Percentiles rank a stretch among this genome's conserved stretches.
These are phyloP conservation scores for Hylyphantes graminicola DNA, from an alignment of 1,140 invertebrate species.

Conservation along the genomic window DNA sequence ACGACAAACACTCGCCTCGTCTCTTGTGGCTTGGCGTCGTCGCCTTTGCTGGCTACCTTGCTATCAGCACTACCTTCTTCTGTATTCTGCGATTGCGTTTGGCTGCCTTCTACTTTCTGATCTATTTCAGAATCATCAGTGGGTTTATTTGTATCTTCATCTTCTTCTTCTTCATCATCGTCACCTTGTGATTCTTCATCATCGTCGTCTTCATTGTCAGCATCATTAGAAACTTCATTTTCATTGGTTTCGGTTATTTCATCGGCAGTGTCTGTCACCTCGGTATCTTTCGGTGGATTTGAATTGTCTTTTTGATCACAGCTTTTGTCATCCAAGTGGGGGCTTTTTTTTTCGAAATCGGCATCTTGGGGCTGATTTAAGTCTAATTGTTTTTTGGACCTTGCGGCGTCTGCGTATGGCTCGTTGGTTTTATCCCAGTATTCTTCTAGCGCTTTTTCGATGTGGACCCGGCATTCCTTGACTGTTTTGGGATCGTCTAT, in stretches of 20 bases:
- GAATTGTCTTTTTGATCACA: slow-evolving; percentile 20
- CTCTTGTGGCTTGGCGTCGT: neutral
- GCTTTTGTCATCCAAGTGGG: slow-evolving; percentile 2
- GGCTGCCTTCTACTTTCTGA: slow-evolving; percentile 61
- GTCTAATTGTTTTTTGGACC: neutral
- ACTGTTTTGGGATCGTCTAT: slow-evolving; percentile 6
- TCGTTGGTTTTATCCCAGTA: slow-evolving; percentile 61
- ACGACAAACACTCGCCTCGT: neutral
- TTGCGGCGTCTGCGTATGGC: neutral
- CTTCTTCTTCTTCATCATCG: slow-evolving; percentile 60
- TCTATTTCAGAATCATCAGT: slow-evolving; percentile 65
- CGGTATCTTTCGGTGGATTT: slow-evolving; percentile 14
- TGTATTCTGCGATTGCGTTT: slow-evolving; percentile 61
- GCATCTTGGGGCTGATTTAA: neutral
- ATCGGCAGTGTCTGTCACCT: slow-evolving; percentile 20
- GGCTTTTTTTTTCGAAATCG: neutral
- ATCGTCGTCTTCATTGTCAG: too few species aligned
- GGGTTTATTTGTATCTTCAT: slow-evolving; percentile 64
- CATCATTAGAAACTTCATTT: neutral
- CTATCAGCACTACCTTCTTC: slow-evolving; percentile 63
- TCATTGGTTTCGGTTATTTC: neutral
- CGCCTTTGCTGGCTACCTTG: neutral
- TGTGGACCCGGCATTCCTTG: slow-evolving; percentile 61
- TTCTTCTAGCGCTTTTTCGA: slow-evolving; percentile 63
- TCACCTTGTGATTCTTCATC: slow-evolving; percentile 56